Percentiles rank a stretch among this genome's conserved stretches.
Evolutionary conservation across 2,797 vertebrate genomes (phyloP).

Genomic region (Distichodus sexfasciatus): DNA sequence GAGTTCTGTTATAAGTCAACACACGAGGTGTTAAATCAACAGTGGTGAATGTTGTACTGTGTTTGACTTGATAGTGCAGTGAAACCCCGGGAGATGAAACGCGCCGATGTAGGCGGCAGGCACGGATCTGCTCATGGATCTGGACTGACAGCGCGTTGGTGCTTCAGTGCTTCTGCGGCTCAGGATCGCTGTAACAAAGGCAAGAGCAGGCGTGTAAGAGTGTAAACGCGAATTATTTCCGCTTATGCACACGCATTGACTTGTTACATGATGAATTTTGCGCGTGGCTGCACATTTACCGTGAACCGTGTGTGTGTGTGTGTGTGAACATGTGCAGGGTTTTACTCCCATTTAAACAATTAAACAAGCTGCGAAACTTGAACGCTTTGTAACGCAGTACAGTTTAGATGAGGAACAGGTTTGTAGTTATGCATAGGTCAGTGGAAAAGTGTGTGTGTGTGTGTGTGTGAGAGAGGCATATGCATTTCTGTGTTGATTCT

Average conservation of each 20-base stretch:
- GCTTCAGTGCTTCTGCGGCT: background rate
- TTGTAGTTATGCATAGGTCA: too few relatives aligned
- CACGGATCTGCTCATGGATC: background rate
- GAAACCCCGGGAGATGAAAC: too few relatives aligned
- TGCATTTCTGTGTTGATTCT: constrained; percentile 4
- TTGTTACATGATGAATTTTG: constrained; percentile 33
- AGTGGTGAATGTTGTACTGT: too few relatives aligned
- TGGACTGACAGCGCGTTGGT: background rate
- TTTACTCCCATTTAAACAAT: too few relatives aligned
- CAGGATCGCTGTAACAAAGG: background rate
- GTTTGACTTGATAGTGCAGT: too few relatives aligned
- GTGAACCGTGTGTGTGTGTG: background rate
- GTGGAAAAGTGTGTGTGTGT: background rate
- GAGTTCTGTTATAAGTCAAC: too few relatives aligned
- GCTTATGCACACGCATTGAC: constrained; percentile 24
- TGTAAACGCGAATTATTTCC: constrained; percentile 20
- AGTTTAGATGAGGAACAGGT: too few relatives aligned
- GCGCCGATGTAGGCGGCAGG: background rate
- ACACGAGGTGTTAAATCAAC: too few relatives aligned
- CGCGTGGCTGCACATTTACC: constrained; percentile 28
- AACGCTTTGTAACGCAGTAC: too few relatives aligned
- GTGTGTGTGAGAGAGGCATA: background rate
- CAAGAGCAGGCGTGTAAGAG: constrained; percentile 3
- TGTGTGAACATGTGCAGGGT: too few relatives aligned
- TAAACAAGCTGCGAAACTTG: too few relatives aligned